These are phyloP conservation scores for Labeo catla DNA, from an alignment of 2,113 vertebrate species.

Conservation along the genomic window DNA sequence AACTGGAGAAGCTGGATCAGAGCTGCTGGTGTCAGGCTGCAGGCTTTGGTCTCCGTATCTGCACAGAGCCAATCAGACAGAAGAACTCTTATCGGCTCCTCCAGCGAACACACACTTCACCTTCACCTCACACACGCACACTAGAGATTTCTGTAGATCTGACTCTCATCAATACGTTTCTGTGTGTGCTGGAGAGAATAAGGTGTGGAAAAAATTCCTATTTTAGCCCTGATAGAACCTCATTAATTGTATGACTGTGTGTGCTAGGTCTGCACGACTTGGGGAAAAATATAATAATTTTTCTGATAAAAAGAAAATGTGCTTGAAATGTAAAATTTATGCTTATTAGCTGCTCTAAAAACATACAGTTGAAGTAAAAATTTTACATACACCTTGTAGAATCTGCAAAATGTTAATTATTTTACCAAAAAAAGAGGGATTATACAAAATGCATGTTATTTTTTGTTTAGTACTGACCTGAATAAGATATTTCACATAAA, in stretches of 20 bases:
- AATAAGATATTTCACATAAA: too few species aligned
- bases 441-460: too few species aligned
- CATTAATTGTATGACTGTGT: not conserved
- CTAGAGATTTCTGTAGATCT: slow-evolving; percentile 4
- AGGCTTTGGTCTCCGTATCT: slow-evolving; percentile 30
- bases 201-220: not conserved
- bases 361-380: too few species aligned
- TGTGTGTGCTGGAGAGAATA: not conserved
- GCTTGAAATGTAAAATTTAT: not conserved
- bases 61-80: slow-evolving; percentile 5
- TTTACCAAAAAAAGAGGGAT: too few species aligned
- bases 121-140: not conserved
- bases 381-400: too few species aligned
- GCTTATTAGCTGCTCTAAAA: not conserved
- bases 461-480: too few species aligned
- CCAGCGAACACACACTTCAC: slow-evolving; percentile 27
- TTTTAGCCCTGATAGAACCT: not conserved
- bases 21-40: not conserved
- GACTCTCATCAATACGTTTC: not conserved
- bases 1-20: slow-evolving; percentile 7
- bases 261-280: not conserved
- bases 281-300: not conserved
- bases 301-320: not conserved
- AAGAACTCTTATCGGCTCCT: slow-evolving; percentile 17
- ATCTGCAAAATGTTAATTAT: too few species aligned